These are phyloP conservation scores for Nomada flava DNA, from an alignment of 2,888 invertebrate species.

Conservation along the genomic window DNA sequence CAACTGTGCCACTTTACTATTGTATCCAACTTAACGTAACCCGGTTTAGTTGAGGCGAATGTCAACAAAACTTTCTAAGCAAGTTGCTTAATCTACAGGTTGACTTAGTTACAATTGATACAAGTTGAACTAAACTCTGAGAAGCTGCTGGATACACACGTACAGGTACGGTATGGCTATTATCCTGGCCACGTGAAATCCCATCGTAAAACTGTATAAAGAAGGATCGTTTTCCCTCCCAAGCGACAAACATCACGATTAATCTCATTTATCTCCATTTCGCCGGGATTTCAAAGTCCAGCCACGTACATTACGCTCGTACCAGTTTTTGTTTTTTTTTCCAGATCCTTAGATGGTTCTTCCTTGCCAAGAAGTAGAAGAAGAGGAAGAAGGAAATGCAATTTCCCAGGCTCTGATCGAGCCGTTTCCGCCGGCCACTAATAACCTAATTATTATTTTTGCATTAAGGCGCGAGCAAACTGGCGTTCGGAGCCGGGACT, in stretches of 20 bases:
- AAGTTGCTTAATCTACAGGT: conserved; percentile 26
- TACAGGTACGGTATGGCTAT: not conserved
- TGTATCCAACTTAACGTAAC: not conserved
- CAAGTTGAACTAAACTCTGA: not conserved
- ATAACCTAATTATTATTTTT: conserved; percentile 27
- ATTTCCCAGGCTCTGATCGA: conserved; percentile 1
- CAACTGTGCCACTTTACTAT: not conserved
- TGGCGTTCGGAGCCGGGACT: not conserved
- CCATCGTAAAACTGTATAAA: not conserved
- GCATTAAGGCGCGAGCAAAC: not conserved
- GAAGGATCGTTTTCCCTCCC: not conserved
- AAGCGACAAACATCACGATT: not conserved
- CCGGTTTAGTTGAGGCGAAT: conserved; percentile 2
- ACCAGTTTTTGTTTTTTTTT: not conserved
- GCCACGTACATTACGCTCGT: not conserved
- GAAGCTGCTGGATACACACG: too few species aligned
- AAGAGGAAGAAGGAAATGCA: conserved; percentile 14
- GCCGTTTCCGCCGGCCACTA: not conserved
- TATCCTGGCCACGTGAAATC: too few species aligned
- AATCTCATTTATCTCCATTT: not conserved
- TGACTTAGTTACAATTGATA: conserved; percentile 29
- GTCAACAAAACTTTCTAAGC: conserved; percentile 9
- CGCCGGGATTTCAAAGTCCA: not conserved
- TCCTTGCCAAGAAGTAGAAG: too few species aligned
- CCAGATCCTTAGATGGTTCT: not conserved